Conservation (phyloP, 2,797 vertebrate species). For the Parambassis ranga region DNA sequence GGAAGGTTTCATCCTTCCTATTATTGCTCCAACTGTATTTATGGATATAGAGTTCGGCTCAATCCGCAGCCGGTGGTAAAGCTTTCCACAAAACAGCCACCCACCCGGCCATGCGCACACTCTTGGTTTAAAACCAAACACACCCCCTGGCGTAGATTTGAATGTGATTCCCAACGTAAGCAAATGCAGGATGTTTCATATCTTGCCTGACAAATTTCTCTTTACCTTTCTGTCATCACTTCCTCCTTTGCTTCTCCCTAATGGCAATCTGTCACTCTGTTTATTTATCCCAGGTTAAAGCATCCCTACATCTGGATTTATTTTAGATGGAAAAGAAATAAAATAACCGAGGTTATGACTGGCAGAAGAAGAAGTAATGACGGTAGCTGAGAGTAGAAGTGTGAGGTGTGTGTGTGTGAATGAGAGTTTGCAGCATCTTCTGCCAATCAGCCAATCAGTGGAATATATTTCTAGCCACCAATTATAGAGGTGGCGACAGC, state of each 20-base stretch:
- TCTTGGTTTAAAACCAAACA: slow-evolving; percentile 44
- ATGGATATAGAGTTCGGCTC: slow-evolving; percentile 32
- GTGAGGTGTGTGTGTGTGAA: not conserved
- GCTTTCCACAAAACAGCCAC: slow-evolving; percentile 28
- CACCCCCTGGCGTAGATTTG: slow-evolving; percentile 27
- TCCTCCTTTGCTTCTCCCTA: not conserved
- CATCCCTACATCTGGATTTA: not conserved
- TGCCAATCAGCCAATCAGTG: slow-evolving; percentile 30
- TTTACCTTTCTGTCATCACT: not conserved
- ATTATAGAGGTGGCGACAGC: slow-evolving; percentile 33
- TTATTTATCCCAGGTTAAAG: not conserved
- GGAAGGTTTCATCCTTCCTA: slow-evolving; percentile 24
- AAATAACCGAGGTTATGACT: not conserved
- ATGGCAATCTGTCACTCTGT: slow-evolving; percentile 1
- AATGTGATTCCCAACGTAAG: slow-evolving; percentile 18
- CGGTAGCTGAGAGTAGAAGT: not conserved
- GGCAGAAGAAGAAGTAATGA: not conserved
- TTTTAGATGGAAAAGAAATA: not conserved
- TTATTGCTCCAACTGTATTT: slow-evolving; percentile 49
- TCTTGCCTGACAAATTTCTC: not conserved
- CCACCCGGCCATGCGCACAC: slow-evolving; percentile 25
- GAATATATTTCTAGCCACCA: slow-evolving; percentile 21
- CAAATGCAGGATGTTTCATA: slow-evolving; percentile 11
- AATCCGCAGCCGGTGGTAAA: slow-evolving; percentile 25
- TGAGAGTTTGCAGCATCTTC: slow-evolving; percentile 7